These are phyloP conservation scores for Phoenicopterus ruber DNA, from an alignment of 2,113 vertebrate species.

Conservation along the genomic window DNA sequence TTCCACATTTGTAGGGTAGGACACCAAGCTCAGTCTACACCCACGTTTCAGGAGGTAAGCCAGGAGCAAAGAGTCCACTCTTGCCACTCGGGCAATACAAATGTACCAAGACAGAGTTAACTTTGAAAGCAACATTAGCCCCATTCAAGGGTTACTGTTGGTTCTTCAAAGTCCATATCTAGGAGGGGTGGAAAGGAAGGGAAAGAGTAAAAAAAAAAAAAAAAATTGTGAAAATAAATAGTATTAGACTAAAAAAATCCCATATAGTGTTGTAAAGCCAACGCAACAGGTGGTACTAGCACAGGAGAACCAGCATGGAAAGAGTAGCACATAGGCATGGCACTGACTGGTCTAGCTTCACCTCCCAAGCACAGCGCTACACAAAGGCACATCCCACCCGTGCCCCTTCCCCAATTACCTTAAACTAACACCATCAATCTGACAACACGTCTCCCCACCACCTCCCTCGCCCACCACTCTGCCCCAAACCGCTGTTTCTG, in stretches of 20 bases:
- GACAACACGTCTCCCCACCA: background rate
- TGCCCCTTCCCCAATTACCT: background rate
- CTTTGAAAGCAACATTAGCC: conserved; percentile 60
- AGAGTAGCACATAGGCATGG: background rate
- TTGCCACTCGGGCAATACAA: conserved; percentile 39
- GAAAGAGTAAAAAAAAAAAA: background rate
- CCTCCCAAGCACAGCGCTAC: conserved; percentile 7
- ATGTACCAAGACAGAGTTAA: conserved; percentile 41
- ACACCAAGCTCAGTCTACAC: conserved; percentile 42
- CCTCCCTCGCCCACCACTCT: background rate
- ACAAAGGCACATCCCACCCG: background rate
- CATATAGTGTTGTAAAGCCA: background rate
- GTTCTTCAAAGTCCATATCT: conserved; percentile 62
- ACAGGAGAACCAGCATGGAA: background rate
- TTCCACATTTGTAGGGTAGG: conserved; percentile 21
- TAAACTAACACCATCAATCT: background rate
- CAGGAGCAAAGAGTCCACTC: conserved; percentile 40
- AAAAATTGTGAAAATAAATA: conserved; percentile 15
- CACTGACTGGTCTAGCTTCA: conserved; percentile 49
- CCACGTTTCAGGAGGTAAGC: conserved; percentile 6
- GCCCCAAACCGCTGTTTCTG: background rate
- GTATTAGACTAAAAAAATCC: background rate
- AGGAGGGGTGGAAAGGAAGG: conserved; percentile 45
- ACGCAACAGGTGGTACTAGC: background rate
- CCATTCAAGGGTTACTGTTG: conserved; percentile 59